These are phyloP conservation scores for Eriocheir sinensis DNA, from an alignment of 1,140 invertebrate genomes.

Conservation along the genomic window DNA sequence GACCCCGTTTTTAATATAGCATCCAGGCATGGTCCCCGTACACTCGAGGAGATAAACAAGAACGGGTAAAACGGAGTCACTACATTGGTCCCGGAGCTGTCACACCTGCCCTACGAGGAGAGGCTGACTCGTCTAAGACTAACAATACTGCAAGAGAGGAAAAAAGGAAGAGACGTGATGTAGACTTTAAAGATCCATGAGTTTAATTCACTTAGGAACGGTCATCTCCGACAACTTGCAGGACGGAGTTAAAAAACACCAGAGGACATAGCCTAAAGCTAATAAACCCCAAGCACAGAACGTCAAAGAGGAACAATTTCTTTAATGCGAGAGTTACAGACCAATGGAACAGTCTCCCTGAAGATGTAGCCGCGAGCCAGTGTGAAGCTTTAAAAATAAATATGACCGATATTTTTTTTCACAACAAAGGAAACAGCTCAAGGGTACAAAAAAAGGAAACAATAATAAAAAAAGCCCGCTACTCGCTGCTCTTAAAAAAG, in stretches of 20 bases:
- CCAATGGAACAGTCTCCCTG: not conserved
- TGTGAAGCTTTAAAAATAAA: not conserved
- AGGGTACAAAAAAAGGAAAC: too few species aligned
- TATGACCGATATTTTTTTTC: conserved; percentile 12
- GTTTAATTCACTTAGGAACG: not conserved
- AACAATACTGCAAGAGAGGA: not conserved
- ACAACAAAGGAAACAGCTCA: too few species aligned
- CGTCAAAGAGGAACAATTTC: not conserved
- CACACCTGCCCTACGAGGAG: not conserved
- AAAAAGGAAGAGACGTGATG: not conserved
- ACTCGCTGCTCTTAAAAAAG: too few species aligned
- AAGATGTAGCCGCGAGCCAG: not conserved
- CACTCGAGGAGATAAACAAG: not conserved
- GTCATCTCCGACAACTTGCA: not conserved
- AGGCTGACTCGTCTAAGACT: not conserved
- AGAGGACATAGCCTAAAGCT: not conserved
- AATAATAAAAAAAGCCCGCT: too few species aligned
- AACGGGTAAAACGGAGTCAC: not conserved
- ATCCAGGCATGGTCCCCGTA: conserved; percentile 27
- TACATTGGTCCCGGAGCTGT: not conserved
- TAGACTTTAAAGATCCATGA: not conserved
- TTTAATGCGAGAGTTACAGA: not conserved
- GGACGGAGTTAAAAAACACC: not conserved
- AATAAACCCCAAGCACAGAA: not conserved
- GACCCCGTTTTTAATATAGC: not conserved